phyloP scores from a whole-genome alignment of 2,113 vertebrate species.

The Thinocorus orbignyianus region DNA sequence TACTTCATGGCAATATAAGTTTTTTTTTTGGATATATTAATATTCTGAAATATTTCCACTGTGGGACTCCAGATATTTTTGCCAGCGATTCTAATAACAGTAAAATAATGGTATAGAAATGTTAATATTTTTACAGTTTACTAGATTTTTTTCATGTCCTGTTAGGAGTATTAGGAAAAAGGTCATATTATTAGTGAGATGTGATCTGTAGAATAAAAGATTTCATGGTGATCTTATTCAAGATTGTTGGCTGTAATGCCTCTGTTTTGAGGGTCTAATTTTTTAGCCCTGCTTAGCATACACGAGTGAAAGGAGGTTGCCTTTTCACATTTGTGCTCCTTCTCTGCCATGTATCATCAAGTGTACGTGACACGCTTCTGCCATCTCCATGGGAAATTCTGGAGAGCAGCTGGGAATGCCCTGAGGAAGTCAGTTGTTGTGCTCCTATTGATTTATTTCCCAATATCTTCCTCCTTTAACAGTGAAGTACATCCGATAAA shows the following conservation, averaged over 20 bases:
- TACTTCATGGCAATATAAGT: neutral
- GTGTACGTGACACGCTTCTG: accelerated
- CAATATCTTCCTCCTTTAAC: neutral
- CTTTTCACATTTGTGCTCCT: neutral
- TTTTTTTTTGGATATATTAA: neutral
- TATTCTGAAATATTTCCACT: neutral
- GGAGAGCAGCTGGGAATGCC: neutral
- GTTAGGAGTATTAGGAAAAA: neutral
- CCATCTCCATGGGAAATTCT: neutral
- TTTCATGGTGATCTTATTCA: neutral
- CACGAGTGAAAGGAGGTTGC: neutral
- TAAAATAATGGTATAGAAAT: neutral
- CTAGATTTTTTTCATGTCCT: neutral
- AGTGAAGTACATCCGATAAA: neutral
- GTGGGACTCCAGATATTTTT: neutral
- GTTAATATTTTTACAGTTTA: neutral
- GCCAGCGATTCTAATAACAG: neutral
- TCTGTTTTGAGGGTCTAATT: neutral
- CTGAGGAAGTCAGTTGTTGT: neutral
- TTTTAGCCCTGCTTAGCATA: neutral
- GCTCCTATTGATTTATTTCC: neutral
- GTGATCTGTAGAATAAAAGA: neutral
- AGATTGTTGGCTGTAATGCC: neutral
- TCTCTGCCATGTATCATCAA: neutral
- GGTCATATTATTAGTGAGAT: neutral